These are phyloP conservation scores for Helostoma temminkii DNA, from an alignment of 2,797 vertebrate species.

Conservation along the genomic window DNA sequence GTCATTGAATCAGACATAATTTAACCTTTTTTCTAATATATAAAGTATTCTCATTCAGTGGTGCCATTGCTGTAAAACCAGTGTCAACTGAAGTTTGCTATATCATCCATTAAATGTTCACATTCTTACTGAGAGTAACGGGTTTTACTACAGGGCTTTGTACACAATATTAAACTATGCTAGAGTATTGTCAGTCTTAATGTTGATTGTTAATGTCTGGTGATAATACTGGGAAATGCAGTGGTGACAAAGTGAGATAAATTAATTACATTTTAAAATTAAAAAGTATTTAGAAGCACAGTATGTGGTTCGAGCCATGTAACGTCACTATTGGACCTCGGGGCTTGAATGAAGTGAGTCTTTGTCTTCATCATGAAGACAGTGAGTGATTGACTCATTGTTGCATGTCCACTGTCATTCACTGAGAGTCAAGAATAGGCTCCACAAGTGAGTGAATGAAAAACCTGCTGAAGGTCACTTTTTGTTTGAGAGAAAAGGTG, in stretches of 20 bases:
- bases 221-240: neutral
- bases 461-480: neutral
- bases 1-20: slow-evolving; percentile 13
- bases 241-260: neutral
- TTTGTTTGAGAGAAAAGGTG: neutral
- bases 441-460: neutral
- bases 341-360: neutral
- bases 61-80: slow-evolving; percentile 37
- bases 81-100: slow-evolving; percentile 27
- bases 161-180: neutral
- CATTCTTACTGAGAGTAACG: slow-evolving; percentile 18
- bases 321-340: neutral
- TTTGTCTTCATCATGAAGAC: neutral
- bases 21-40: neutral
- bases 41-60: slow-evolving; percentile 1
- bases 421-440: neutral
- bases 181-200: too few relatives aligned
- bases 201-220: neutral
- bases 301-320: neutral
- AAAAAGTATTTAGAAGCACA: neutral
- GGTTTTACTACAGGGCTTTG: neutral
- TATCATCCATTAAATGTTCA: slow-evolving; percentile 60
- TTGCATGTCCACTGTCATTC: neutral
- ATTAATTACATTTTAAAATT: too few relatives aligned
- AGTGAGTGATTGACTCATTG: neutral